phyloP scores from a whole-genome alignment of 2,888 invertebrate genomes.

The Tinea trinotella region DNA sequence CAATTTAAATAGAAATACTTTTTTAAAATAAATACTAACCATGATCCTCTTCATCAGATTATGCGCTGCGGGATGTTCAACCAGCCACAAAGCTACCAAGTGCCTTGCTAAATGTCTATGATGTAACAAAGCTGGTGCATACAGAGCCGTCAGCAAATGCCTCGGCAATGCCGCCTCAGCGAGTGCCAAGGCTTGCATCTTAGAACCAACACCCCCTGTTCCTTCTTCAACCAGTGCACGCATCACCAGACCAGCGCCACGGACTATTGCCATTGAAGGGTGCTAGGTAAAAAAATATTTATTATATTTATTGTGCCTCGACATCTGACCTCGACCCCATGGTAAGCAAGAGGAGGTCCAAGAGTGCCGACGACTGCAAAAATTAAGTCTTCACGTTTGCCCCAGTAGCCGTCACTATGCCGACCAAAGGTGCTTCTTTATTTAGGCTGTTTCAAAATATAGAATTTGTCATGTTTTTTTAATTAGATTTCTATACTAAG shows the following conservation, averaged over 20 bases:
- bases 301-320: too few species aligned
- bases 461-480: too few species aligned
- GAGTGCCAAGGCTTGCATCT: constrained; percentile 96
- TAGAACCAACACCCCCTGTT: constrained; percentile 88
- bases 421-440: too few species aligned
- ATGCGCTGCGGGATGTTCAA: constrained; percentile 93
- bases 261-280: constrained; percentile 97
- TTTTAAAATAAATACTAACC: constrained; percentile 71
- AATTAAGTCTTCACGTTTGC: too few species aligned
- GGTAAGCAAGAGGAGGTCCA: too few species aligned
- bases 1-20: too few species aligned
- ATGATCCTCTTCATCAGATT: constrained; percentile 88
- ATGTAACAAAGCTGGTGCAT: constrained; percentile 87
- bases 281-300: constrained; percentile 72
- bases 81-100: constrained; percentile 95
- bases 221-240: constrained; percentile 98
- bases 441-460: too few species aligned
- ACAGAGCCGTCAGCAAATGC: constrained; percentile 92
- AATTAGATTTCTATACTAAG: too few species aligned
- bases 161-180: constrained; percentile 96
- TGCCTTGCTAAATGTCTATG: constrained; percentile 93
- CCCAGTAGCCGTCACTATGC: too few species aligned
- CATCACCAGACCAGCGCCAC: constrained; percentile 98
- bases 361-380: too few species aligned
- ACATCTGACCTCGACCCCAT: too few species aligned